A percentile compares a stretch with the other conserved stretches of the same genome.
These are phyloP conservation scores for Parnassius orleans DNA, from an alignment of 2,888 invertebrate species.

Conservation along the genomic window DNA sequence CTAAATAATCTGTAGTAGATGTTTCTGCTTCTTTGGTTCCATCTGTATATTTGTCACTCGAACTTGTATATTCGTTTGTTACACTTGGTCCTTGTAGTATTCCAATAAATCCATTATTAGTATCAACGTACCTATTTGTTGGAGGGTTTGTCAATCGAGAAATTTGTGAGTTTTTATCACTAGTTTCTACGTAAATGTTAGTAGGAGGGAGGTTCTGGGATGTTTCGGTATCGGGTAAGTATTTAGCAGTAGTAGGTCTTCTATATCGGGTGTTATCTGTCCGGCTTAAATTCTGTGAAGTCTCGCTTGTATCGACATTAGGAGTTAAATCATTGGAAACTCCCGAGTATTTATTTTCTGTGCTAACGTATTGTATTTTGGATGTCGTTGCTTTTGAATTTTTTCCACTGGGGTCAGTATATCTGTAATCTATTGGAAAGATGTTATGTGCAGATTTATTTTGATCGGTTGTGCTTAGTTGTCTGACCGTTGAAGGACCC, in stretches of 20 bases:
- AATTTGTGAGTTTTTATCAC: too few relatives aligned
- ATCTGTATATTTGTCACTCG: slow-evolving; percentile 14
- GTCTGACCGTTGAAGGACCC: slow-evolving; percentile 32
- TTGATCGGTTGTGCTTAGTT: slow-evolving; percentile 22
- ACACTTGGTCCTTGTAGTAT: neutral
- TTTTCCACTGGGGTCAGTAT: slow-evolving; percentile 20
- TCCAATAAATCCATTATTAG: neutral
- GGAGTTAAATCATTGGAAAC: slow-evolving; percentile 19
- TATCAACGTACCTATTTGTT: slow-evolving; percentile 11
- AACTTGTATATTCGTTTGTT: slow-evolving; percentile 10
- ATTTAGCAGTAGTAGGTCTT: slow-evolving; percentile 15
- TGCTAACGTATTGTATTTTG: slow-evolving; percentile 17
- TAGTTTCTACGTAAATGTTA: too few relatives aligned
- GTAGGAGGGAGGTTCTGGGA: slow-evolving; percentile 7
- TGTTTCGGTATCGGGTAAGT: slow-evolving; percentile 5
- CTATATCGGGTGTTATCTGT: slow-evolving; percentile 15
- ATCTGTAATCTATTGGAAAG: slow-evolving; percentile 18
- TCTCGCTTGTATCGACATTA: slow-evolving; percentile 29
- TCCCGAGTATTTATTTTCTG: slow-evolving; percentile 14
- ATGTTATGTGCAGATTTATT: slow-evolving; percentile 18
- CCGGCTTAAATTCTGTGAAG: slow-evolving; percentile 12
- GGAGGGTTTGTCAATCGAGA: neutral
- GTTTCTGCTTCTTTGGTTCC: slow-evolving; percentile 5
- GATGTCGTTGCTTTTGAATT: slow-evolving; percentile 17
- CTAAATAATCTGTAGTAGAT: slow-evolving; percentile 16